phyloP scores from a whole-genome alignment of 2,888 invertebrate genomes.

The Margaritifera margaritifera region DNA sequence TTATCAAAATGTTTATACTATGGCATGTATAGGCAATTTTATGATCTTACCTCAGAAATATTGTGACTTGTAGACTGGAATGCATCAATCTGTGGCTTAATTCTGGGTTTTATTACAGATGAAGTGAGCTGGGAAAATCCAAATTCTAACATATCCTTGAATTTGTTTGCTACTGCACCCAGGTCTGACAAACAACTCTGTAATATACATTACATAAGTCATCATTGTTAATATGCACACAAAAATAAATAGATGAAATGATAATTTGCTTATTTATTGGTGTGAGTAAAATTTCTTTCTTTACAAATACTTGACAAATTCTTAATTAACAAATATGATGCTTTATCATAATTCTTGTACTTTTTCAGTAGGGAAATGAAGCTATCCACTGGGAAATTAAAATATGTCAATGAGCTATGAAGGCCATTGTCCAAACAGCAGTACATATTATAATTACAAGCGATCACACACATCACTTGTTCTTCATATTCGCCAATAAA shows the following conservation, averaged over 20 bases:
- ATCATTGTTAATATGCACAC: background rate
- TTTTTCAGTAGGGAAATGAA: no score
- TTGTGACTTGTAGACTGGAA: conserved; percentile 86
- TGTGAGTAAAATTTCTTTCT: background rate
- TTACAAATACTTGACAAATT: no score
- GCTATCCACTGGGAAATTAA: no score
- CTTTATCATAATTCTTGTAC: no score
- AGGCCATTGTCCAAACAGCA: no score
- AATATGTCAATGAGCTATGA: no score
- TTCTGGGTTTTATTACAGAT: conserved; percentile 87
- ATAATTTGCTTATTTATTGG: background rate
- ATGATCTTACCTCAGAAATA: conserved; percentile 81
- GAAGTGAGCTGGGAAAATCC: conserved; percentile 86
- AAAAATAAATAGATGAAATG: background rate
- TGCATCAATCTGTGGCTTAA: conserved; percentile 88
- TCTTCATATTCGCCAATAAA: no score
- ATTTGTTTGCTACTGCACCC: conserved; percentile 63
- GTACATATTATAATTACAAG: no score
- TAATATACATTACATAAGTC: conserved; percentile 24
- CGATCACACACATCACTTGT: no score
- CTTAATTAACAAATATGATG: no score
- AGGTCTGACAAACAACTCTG: conserved; percentile 73
- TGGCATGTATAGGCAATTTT: background rate
- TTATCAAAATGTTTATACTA: no score
- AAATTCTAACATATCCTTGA: conserved; percentile 79